These are phyloP conservation scores for Atherix ibis DNA, from an alignment of 2,888 invertebrate species.

Conservation along the genomic window DNA sequence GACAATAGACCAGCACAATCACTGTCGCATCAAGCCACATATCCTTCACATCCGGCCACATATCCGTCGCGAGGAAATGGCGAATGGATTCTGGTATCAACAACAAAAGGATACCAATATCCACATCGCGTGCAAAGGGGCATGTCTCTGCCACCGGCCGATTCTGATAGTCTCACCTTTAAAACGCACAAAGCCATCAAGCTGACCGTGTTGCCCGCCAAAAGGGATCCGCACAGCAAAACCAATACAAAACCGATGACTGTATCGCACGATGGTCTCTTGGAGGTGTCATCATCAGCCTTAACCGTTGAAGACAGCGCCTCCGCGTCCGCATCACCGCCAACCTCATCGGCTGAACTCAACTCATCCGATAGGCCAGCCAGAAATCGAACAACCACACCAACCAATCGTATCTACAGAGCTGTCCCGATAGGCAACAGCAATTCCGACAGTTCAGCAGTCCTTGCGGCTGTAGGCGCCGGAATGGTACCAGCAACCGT, in stretches of 20 bases:
- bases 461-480: slow-evolving; percentile 38
- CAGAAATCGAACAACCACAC: background rate
- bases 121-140: slow-evolving; percentile 26
- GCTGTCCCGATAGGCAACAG: slow-evolving; percentile 4
- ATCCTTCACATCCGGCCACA: slow-evolving; percentile 33
- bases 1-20: background rate
- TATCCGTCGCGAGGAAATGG: slow-evolving; percentile 53
- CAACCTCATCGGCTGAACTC: background rate
- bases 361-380: background rate
- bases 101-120: slow-evolving; percentile 57
- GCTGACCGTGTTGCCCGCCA: slow-evolving; percentile 56
- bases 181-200: slow-evolving; percentile 41
- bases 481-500: slow-evolving; percentile 68
- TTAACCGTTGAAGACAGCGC: slow-evolving; percentile 46
- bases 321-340: slow-evolving; percentile 14
- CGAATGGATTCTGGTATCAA: slow-evolving; percentile 61
- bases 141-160: slow-evolving; percentile 14
- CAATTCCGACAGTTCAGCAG: slow-evolving; percentile 13
- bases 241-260: slow-evolving; percentile 38
- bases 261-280: slow-evolving; percentile 53
- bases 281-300: slow-evolving; percentile 58
- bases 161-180: slow-evolving; percentile 22
- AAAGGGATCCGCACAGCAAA: slow-evolving; percentile 30
- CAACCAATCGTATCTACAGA: slow-evolving; percentile 10
- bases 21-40: background rate